Percentiles rank a stretch among this genome's conserved stretches.
These are phyloP conservation scores for Neodontobutis hainanensis DNA, from an alignment of 2,113 vertebrate species.

Conservation along the genomic window DNA sequence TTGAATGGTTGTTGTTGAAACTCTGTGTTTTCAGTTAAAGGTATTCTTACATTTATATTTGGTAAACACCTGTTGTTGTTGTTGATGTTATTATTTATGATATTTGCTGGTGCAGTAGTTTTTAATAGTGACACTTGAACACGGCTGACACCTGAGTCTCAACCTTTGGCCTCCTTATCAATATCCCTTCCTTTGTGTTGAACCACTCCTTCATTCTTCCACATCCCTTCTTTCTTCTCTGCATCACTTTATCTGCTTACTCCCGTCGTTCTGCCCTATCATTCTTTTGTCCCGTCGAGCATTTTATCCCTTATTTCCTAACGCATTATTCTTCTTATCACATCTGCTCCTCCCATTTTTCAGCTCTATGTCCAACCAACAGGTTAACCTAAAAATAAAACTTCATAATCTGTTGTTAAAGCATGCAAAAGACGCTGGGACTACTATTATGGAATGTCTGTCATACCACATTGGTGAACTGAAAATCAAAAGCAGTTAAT, in stretches of 20 bases:
- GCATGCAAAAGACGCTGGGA: no score
- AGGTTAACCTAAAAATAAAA: no score
- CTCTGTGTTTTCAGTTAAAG: background rate
- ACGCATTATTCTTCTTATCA: background rate
- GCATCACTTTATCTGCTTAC: constrained; percentile 18
- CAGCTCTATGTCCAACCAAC: background rate
- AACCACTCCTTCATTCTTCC: constrained; percentile 49
- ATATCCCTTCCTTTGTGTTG: constrained; percentile 45
- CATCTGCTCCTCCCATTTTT: background rate
- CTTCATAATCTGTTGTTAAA: no score
- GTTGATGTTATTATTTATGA: constrained; percentile 1
- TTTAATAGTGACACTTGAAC: background rate
- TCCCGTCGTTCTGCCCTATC: background rate
- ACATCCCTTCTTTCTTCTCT: constrained; percentile 34
- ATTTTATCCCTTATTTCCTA: background rate
- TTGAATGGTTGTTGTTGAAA: background rate
- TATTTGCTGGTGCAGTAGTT: background rate
- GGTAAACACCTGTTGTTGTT: no score
- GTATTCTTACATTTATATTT: background rate
- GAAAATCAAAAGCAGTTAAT: no score
- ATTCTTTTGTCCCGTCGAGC: constrained; percentile 27
- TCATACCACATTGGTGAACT: no score
- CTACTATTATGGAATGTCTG: no score
- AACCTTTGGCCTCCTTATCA: constrained; percentile 23
- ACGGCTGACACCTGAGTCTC: constrained; percentile 47